phyloP scores from a whole-genome alignment of 2,113 vertebrate species.

The Dolichallabes microphthalmus region DNA sequence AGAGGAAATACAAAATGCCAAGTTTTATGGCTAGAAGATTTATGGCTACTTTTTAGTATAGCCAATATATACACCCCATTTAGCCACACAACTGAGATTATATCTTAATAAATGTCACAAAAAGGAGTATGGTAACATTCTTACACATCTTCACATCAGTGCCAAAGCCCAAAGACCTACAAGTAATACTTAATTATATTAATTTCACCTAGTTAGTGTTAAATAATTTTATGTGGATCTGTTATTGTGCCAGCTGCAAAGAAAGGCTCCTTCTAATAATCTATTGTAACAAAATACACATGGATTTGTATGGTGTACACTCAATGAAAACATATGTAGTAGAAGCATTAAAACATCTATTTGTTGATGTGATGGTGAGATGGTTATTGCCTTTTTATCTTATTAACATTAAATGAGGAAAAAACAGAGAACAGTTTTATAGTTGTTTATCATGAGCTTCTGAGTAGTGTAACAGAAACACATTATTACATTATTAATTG shows the following conservation, averaged over 20 bases:
- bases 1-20: background rate
- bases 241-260: background rate
- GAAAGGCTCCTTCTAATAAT: background rate
- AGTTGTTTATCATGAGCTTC: background rate
- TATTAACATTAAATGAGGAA: background rate
- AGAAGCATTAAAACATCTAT: background rate
- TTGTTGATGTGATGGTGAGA: background rate
- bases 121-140: background rate
- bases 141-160: background rate
- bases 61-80: background rate
- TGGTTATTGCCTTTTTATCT: background rate
- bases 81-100: background rate
- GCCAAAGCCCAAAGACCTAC: background rate
- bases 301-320: background rate
- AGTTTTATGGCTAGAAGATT: background rate
- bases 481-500: no score
- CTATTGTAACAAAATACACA: background rate
- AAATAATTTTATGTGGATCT: no score
- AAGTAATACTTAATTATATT: background rate
- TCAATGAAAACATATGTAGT: background rate
- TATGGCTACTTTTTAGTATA: background rate
- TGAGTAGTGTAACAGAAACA: no score
- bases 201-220: background rate
- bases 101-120: slow-evolving; percentile 11
- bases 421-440: background rate